phyloP scores from a whole-genome alignment of 2,888 invertebrate genomes.

The Eilema caniola region DNA sequence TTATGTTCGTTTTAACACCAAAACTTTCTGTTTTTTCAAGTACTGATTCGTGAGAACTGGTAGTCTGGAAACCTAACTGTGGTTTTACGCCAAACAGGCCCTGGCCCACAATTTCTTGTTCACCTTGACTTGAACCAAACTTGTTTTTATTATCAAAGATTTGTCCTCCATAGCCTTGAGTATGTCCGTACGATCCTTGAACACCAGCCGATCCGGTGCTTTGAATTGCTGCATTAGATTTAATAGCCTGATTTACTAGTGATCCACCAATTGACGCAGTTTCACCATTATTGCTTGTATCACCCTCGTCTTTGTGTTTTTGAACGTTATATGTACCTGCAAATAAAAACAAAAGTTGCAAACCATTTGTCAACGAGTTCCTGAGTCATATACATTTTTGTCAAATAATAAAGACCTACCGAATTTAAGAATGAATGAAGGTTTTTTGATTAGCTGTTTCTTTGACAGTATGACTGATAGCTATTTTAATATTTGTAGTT shows the following conservation, averaged over 20 bases:
- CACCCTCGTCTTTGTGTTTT: slow-evolving; percentile 77
- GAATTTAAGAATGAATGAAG: slow-evolving; percentile 58
- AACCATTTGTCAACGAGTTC: slow-evolving; percentile 75
- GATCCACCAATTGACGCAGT: slow-evolving; percentile 58
- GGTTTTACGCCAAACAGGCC: slow-evolving; percentile 13
- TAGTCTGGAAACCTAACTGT: slow-evolving; percentile 26
- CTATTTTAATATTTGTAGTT: slow-evolving; percentile 20
- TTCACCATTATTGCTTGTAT: slow-evolving; percentile 62
- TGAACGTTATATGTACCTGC: slow-evolving; percentile 81
- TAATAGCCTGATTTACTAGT: slow-evolving; percentile 63
- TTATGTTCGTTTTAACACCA: slow-evolving; percentile 33
- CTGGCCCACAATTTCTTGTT: slow-evolving; percentile 1
- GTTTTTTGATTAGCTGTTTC: slow-evolving; percentile 34
- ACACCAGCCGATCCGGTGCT: neutral
- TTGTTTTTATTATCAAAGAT: slow-evolving; percentile 9
- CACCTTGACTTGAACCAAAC: slow-evolving; percentile 14
- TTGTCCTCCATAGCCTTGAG: slow-evolving; percentile 23
- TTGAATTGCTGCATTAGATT: slow-evolving; percentile 26
- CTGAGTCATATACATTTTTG: slow-evolving; percentile 58
- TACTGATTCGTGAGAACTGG: neutral
- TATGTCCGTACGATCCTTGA: neutral
- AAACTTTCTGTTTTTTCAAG: slow-evolving; percentile 21
- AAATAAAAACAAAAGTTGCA: slow-evolving; percentile 83
- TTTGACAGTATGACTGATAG: slow-evolving; percentile 36
- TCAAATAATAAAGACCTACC: slow-evolving; percentile 68